Base-by-base conservation (phyloP, 1,140 invertebrate species). In the Doryteuthis pealeii region DNA sequence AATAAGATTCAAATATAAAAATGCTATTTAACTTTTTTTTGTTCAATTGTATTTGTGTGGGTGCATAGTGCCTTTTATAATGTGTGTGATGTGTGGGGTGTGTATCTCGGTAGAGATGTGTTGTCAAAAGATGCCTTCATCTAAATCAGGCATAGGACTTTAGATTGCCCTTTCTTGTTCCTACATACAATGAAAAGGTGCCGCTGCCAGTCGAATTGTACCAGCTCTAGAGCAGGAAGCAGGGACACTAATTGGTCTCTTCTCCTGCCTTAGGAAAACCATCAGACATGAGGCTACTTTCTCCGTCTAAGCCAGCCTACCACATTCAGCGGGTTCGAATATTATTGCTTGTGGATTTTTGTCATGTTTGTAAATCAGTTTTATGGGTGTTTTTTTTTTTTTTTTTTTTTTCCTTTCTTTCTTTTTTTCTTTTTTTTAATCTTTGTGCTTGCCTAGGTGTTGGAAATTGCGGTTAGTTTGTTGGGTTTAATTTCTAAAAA, bases 311-410 rank as follows among this genome's bases (percentile, higher is more conserved):
- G 54, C 54, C 54, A 62, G 54, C 54, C 18, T 62, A 62, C 54
- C 54, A 62, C 18, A 62, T 62, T 62, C 54, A 62, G 54, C 54
- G 54, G 54, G 54, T 62, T 62, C 54, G 54, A 28, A 28, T 62
- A 62, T 62, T 28, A 62, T 62, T 62, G 54, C 54, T 62, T 62
- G 54, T 62, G 54, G 54, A 62, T 62, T 62, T 62, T 62, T 62
- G 10, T n/a, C n/a, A n/a, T n/a, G n/a, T n/a, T n/a, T 62, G 54
- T 62, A 62, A 62, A 62, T 62, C 54, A 62, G 54, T 62, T 62
- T 62, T 62, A 62, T 62, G 54, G 54, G 54, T 62, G 54, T 62
- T 62, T 62, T 62, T n/a, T 22, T n/a, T n/a, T 62, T 62, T 62
- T 49, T 22, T 22, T 49, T 49, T 49, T 49, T 49, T 49, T 49